Conservation (phyloP, 2,888 invertebrate species). For the Cepaea hortensis region DNA sequence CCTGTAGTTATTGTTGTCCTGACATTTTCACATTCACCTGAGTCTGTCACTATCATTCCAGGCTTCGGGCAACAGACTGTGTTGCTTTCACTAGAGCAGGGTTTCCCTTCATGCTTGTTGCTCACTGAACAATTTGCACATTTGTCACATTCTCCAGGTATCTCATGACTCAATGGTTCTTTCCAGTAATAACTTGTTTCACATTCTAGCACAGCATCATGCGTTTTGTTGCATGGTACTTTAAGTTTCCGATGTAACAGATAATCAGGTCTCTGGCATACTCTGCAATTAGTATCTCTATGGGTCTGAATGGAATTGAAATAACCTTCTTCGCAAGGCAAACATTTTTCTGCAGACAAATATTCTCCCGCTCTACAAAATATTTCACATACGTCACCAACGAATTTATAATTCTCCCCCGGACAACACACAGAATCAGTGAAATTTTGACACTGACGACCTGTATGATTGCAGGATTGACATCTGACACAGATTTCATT, state of each 20-base stretch:
- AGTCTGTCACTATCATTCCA: neutral
- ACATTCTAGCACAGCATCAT: neutral
- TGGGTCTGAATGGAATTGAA: neutral
- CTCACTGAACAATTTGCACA: neutral
- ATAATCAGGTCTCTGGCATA: neutral
- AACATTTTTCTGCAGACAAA: neutral
- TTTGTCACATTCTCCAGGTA: neutral
- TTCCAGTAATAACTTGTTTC: neutral
- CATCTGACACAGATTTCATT: neutral
- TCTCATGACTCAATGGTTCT: too few relatives aligned
- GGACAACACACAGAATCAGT: slow-evolving; percentile 5
- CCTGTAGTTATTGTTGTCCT: neutral
- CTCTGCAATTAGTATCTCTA: neutral
- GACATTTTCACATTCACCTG: neutral
- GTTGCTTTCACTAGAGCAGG: neutral
- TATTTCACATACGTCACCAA: neutral
- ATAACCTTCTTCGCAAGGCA: neutral
- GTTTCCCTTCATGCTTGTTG: neutral
- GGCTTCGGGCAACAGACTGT: neutral
- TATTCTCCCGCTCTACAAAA: slow-evolving; percentile 7
- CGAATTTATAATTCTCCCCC: neutral
- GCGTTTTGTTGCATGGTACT: neutral
- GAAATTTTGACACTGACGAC: neutral
- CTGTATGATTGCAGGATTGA: neutral
- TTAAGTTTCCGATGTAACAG: neutral